A percentile compares a stretch with the other conserved stretches of the same genome.
Conservation (phyloP, 2,888 invertebrate species). For the Platycheirus albimanus region DNA sequence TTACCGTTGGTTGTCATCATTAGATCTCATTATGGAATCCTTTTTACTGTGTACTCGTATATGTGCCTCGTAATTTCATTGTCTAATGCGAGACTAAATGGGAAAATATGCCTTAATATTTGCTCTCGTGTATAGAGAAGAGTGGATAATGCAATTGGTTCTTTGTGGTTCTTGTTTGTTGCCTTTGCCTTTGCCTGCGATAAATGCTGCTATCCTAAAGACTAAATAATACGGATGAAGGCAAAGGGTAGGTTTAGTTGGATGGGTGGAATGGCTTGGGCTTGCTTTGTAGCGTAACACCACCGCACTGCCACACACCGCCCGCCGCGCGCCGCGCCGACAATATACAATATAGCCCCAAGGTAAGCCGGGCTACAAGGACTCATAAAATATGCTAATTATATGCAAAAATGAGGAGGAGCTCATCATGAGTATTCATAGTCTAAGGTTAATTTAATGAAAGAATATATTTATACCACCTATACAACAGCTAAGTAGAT, state of each 20-base stretch:
- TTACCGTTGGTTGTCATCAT: conserved; percentile 74
- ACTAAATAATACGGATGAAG: no score
- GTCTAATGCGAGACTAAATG: conserved; percentile 69
- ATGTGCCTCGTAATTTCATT: conserved; percentile 66
- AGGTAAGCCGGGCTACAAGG: conserved; percentile 35
- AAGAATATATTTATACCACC: conserved; percentile 23
- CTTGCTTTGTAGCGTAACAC: conserved; percentile 18
- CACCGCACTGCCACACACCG: no score
- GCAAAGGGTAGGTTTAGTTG: not conserved
- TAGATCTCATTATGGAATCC: conserved; percentile 75
- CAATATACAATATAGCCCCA: conserved; percentile 38
- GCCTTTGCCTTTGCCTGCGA: conserved; percentile 41
- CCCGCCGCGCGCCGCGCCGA: no score
- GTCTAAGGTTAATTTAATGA: conserved; percentile 58
- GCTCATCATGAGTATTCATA: conserved; percentile 58
- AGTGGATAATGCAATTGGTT: conserved; percentile 65
- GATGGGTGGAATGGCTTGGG: not conserved
- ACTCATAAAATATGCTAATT: conserved; percentile 64
- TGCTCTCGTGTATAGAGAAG: conserved; percentile 52
- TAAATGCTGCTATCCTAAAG: conserved; percentile 41
- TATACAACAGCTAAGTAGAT: not conserved
- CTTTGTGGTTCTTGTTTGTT: conserved; percentile 62
- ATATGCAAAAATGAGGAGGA: conserved; percentile 53
- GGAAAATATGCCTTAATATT: conserved; percentile 68
- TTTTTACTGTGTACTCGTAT: conserved; percentile 63